Base-by-base conservation (phyloP, 2,888 invertebrate genomes). In the Gari tellinella region DNA sequence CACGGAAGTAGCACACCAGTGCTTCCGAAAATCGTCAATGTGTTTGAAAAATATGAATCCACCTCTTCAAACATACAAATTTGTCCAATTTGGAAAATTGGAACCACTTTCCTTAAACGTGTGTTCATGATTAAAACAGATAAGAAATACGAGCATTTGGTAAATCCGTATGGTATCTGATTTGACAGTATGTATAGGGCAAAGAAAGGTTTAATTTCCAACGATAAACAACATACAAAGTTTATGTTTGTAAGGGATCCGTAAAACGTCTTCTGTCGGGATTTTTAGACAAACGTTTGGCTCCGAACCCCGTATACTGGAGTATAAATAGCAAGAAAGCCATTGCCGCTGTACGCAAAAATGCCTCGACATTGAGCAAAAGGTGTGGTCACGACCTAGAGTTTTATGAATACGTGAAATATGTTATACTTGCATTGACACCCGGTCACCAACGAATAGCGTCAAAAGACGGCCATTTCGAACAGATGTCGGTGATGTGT, bases 291-390 rank as follows among this genome's bases (percentile, higher is more conserved):
- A 86, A 86, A 65, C 43, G 85, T 19, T 81, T 80, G 46, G 76
- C 82, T 2, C 83, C 83, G 2, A 86, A 86, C 66, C 75, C 84
- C 0, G 60, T 72, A 26, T 86, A 80, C 53, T 85, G 85, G 85
- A 41, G 51, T 4, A 37, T 48, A 5, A 69, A 79, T 8, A 82
- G 84, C 1, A 73, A 48, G 15, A 64, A 69, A 40, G 73, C 82
- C 14, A 60, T 60, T 10, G 52, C 41, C 8, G 15, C 51, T n/a
- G 38, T 66, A 1, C 45, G 82, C 12, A 48, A 55, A 10, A 49
- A 68, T 17, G 63, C 80, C 4, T 26, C 38, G 2, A 17, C 17
- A 17, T 43, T 41, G 19, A 67, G 67, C 23, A 21, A 62, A 12
- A 41, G 41, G 14, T 86, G 84, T 52, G 86, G 83, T 1, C 84